Evolutionary conservation across 2,888 invertebrate genomes (phyloP).

Genomic region (Acrobasis consociella): DNA sequence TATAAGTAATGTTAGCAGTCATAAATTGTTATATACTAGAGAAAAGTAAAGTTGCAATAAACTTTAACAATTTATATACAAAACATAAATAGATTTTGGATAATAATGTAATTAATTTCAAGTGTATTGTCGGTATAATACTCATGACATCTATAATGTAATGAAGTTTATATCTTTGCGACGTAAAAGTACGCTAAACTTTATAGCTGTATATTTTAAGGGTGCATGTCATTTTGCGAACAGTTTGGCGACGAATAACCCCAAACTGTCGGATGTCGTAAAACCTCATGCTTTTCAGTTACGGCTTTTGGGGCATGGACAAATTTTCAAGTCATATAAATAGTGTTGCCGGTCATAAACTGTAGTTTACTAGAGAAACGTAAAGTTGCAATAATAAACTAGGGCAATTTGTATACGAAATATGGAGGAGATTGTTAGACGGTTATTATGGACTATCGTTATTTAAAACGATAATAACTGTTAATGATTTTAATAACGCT

Average conservation of each 20-base stretch:
- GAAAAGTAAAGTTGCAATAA: constrained; percentile 55
- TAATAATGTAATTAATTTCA: too few species aligned
- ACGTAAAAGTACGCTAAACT: too few species aligned
- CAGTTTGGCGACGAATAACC: not conserved
- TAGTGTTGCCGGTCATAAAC: constrained; percentile 61
- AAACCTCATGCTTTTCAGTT: constrained; percentile 57
- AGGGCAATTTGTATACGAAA: constrained; percentile 24
- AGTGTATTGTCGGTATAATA: too few species aligned
- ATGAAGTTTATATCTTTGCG: too few species aligned
- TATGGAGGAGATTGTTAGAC: constrained; percentile 11
- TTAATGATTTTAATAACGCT: too few species aligned
- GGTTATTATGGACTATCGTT: constrained; percentile 17
- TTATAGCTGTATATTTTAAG: not conserved
- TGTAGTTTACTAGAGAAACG: constrained; percentile 49
- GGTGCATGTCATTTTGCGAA: not conserved
- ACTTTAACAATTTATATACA: constrained; percentile 35
- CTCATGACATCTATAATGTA: too few species aligned
- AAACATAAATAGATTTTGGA: constrained; percentile 3
- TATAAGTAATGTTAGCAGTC: constrained; percentile 57
- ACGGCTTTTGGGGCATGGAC: constrained; percentile 56
- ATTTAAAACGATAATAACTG: not conserved
- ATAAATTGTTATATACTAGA: constrained; percentile 55
- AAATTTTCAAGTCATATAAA: constrained; percentile 60
- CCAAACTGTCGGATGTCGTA: constrained; percentile 54
- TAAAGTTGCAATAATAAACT: constrained; percentile 61